Evolutionary conservation across 2,797 vertebrate species (phyloP).

Genomic region (Triplophysa yarkandensis): DNA sequence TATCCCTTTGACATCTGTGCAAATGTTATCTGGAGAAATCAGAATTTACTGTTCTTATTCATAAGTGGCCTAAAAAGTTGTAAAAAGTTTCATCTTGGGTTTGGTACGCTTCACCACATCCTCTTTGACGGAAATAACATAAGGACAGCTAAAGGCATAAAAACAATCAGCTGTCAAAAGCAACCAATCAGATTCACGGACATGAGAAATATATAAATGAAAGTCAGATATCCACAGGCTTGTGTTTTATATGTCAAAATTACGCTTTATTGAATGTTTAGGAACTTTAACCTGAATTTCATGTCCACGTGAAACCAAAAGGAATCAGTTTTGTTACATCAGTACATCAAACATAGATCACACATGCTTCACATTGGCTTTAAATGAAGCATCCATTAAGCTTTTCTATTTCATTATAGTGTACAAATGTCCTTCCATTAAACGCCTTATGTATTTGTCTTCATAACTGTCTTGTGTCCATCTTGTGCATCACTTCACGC

Average conservation of each 20-base stretch:
- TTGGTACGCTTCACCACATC: background rate
- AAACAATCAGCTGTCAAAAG: constrained; percentile 27
- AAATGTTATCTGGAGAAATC: too few relatives aligned
- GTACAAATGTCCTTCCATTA: background rate
- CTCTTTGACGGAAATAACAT: constrained; percentile 27
- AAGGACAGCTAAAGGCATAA: constrained; percentile 34
- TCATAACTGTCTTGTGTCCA: background rate
- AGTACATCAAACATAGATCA: background rate
- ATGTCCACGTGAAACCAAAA: background rate
- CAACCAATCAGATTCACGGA: constrained; percentile 2
- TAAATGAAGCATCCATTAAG: background rate
- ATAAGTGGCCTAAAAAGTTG: background rate
- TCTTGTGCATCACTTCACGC: background rate
- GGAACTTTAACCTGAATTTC: background rate
- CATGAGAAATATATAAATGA: constrained; percentile 29
- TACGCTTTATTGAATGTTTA: background rate
- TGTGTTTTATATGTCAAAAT: constrained; percentile 3
- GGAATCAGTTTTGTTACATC: background rate
- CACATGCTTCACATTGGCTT: background rate
- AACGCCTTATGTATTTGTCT: background rate
- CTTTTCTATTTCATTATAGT: background rate
- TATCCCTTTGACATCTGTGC: too few relatives aligned
- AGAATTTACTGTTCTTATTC: too few relatives aligned
- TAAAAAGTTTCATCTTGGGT: background rate
- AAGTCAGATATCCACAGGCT: background rate